phyloP scores from a whole-genome alignment of 2,888 invertebrate genomes.

The Chromoteleia sp. region DNA sequence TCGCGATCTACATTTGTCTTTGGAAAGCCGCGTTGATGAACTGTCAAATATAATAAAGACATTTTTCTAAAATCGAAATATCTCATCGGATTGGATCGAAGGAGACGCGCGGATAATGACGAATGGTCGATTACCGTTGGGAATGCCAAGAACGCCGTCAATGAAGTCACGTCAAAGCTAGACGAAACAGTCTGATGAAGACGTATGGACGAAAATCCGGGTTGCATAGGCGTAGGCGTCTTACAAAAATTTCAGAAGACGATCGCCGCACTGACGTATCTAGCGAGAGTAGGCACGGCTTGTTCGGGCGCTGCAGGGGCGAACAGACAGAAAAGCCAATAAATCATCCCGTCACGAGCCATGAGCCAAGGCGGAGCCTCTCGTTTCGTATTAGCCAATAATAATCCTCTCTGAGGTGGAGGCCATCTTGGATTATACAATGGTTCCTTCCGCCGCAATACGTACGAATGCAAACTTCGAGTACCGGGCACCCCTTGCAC shows the following conservation, averaged over 20 bases:
- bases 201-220: slow-evolving; percentile 50
- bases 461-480: slow-evolving; percentile 83
- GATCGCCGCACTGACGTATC: slow-evolving; percentile 64
- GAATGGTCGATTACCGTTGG: slow-evolving; percentile 52
- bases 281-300: slow-evolving; percentile 77
- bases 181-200: slow-evolving; percentile 61
- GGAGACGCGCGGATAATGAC: slow-evolving; percentile 51
- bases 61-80: slow-evolving; percentile 54
- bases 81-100: slow-evolving; percentile 18
- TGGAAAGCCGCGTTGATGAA: slow-evolving; percentile 32
- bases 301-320: slow-evolving; percentile 83
- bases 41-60: slow-evolving; percentile 57
- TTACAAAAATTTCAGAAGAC: slow-evolving; percentile 60
- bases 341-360: slow-evolving; percentile 87
- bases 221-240: slow-evolving; percentile 63
- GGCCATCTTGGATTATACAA: slow-evolving; percentile 87
- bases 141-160: slow-evolving; percentile 52
- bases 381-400: slow-evolving; percentile 87
- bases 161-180: slow-evolving; percentile 59
- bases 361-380: slow-evolving; percentile 87
- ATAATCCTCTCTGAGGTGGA: slow-evolving; percentile 86
- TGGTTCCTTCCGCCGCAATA: slow-evolving; percentile 84
- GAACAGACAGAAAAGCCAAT: slow-evolving; percentile 86
- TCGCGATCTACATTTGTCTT: slow-evolving; percentile 16
- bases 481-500: slow-evolving; percentile 76